Percentiles rank a stretch among this genome's conserved stretches.
phyloP scores from a whole-genome alignment of 92 coral and sea anemone genomes.

The Palythoa grandis region DNA sequence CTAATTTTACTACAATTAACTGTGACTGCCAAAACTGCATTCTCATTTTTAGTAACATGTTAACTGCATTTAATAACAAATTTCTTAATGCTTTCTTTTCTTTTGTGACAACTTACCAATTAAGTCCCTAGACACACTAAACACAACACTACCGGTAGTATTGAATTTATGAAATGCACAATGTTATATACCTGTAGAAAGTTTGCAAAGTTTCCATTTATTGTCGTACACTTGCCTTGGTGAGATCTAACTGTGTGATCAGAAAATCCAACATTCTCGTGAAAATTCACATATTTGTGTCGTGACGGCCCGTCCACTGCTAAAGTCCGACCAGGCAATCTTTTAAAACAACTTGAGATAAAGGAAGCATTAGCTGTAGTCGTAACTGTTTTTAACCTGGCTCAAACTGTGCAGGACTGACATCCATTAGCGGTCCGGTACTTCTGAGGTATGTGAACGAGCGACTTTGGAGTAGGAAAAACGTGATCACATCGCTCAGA shows the following conservation, averaged over 20 bases:
- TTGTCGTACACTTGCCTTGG: not conserved
- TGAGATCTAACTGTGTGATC: not conserved
- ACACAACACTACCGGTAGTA: too few relatives aligned
- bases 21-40: not conserved
- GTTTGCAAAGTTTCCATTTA: not conserved
- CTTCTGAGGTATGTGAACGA: too few relatives aligned
- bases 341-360: too few relatives aligned
- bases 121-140: not conserved
- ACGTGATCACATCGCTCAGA: too few relatives aligned
- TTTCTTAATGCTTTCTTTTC: not conserved
- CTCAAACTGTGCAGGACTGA: too few relatives aligned
- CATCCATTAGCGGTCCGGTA: too few relatives aligned
- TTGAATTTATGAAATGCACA: not conserved
- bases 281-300: not conserved
- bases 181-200: not conserved
- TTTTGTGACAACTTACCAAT: not conserved
- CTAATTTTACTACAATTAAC: not conserved
- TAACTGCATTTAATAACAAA: too few relatives aligned
- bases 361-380: too few relatives aligned
- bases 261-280: not conserved
- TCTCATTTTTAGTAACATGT: not conserved
- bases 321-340: too few relatives aligned
- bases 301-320: too few relatives aligned
- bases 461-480: too few relatives aligned
- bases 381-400: too few relatives aligned